Percentiles rank a stretch among this genome's conserved stretches.
Conservation (phyloP, 2,113 vertebrate genomes). For the Pseudopodoces humilis region DNA sequence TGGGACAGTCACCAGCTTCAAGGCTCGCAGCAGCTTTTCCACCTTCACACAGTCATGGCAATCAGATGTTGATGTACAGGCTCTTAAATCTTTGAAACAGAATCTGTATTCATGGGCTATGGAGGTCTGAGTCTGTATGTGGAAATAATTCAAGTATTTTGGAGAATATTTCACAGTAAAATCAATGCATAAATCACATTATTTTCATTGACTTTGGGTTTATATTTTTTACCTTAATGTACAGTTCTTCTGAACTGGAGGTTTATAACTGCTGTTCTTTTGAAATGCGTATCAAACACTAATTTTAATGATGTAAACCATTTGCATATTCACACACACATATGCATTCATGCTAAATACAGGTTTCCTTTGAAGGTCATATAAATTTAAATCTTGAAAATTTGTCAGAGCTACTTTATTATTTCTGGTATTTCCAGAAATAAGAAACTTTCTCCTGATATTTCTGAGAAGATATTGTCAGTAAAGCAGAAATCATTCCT, state of each 20-base stretch:
- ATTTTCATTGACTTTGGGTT: background rate
- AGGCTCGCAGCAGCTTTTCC: background rate
- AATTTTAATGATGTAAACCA: background rate
- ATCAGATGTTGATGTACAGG: accelerated
- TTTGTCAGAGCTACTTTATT: background rate
- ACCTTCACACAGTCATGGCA: background rate
- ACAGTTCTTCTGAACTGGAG: constrained; percentile 15
- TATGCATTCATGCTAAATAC: background rate
- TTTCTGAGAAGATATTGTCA: background rate
- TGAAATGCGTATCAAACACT: constrained; percentile 29
- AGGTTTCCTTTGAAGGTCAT: background rate
- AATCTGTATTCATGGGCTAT: background rate
- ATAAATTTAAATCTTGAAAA: background rate
- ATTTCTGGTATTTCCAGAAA: background rate
- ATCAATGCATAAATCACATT: background rate
- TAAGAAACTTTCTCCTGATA: no score
- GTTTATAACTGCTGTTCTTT: constrained; percentile 14
- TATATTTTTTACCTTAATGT: constrained; percentile 19
- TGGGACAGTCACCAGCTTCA: background rate
- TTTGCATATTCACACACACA: background rate
- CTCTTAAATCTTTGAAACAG: background rate
- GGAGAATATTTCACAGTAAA: constrained; percentile 7
- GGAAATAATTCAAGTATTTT: constrained; percentile 18
- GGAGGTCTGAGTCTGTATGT: background rate
- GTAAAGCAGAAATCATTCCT: background rate